Evolutionary conservation across 2,888 invertebrate genomes (phyloP).

Genomic region (Enchytraeus crypticus): DNA sequence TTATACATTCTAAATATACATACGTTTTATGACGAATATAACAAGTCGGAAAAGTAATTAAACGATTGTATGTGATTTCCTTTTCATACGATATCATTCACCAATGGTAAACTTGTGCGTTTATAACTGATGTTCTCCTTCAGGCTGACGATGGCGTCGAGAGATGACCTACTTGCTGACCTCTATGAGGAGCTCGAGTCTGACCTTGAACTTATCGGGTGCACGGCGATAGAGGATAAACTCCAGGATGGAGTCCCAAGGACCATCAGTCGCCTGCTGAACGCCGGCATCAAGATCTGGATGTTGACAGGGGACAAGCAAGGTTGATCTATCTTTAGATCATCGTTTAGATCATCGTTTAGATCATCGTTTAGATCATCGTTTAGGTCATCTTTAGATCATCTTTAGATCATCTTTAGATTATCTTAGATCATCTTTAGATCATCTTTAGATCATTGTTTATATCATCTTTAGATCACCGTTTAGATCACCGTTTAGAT

Average conservation of each 20-base stretch:
- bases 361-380: neutral
- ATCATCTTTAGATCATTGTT: too few relatives aligned
- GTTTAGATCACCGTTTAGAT: too few relatives aligned
- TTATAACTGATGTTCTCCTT: neutral
- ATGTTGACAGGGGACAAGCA: slow-evolving; percentile 98
- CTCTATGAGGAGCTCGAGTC: neutral
- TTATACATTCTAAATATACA: too few relatives aligned
- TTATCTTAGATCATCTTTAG: too few relatives aligned
- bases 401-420: neutral
- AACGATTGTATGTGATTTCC: too few relatives aligned
- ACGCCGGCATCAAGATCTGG: slow-evolving; percentile 97
- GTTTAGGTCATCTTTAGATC: neutral
- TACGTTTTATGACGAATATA: neutral
- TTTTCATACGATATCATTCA: too few relatives aligned
- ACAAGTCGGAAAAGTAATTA: too few relatives aligned
- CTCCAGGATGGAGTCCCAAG: slow-evolving; percentile 92
- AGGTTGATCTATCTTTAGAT: slow-evolving; percentile 55
- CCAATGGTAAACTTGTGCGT: neutral
- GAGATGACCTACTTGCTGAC: neutral
- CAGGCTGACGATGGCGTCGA: slow-evolving; percentile 28
- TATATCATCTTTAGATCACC: too few relatives aligned
- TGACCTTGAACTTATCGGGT: slow-evolving; percentile 71
- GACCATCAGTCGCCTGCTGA: slow-evolving; percentile 83
- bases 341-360: neutral
- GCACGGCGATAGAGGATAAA: slow-evolving; percentile 98